Conservation (phyloP, 1,140 invertebrate species). For the Papilio xuthus region DNA sequence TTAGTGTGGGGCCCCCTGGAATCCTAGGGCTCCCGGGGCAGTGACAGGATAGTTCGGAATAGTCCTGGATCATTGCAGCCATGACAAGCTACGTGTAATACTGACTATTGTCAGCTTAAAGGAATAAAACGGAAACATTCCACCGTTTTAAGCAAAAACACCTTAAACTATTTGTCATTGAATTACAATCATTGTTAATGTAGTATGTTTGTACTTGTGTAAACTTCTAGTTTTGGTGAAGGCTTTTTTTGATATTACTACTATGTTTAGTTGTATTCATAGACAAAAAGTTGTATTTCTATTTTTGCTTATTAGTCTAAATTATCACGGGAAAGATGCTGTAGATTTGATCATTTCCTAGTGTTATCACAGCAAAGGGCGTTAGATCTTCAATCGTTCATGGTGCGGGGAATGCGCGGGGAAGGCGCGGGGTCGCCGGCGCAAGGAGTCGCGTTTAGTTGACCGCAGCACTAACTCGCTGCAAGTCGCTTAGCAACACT, state of each 20-base stretch:
- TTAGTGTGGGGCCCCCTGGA: constrained; percentile 2
- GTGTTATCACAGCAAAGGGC: neutral
- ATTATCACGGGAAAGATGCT: neutral
- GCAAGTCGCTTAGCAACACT: neutral
- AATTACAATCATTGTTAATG: too few relatives aligned
- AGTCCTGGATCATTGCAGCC: neutral
- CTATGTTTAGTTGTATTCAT: too few relatives aligned
- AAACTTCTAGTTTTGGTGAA: too few relatives aligned
- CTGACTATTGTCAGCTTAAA: neutral
- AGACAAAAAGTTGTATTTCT: too few relatives aligned
- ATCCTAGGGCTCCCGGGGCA: neutral
- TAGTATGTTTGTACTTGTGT: too few relatives aligned
- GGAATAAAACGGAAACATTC: neutral
- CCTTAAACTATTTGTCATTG: too few relatives aligned
- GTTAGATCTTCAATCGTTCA: constrained; percentile 8
- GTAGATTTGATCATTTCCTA: neutral
- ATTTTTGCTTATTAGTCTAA: too few relatives aligned
- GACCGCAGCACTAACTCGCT: constrained; percentile 30
- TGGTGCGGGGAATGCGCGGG: neutral
- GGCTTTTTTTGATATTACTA: too few relatives aligned
- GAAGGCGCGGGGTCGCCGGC: neutral
- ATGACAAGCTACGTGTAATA: neutral
- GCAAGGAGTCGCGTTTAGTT: constrained; percentile 28
- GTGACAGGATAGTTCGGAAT: neutral
- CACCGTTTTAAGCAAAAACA: neutral